Conservation (phyloP, 2,888 invertebrate species). For the Nomada ferruginata region DNA sequence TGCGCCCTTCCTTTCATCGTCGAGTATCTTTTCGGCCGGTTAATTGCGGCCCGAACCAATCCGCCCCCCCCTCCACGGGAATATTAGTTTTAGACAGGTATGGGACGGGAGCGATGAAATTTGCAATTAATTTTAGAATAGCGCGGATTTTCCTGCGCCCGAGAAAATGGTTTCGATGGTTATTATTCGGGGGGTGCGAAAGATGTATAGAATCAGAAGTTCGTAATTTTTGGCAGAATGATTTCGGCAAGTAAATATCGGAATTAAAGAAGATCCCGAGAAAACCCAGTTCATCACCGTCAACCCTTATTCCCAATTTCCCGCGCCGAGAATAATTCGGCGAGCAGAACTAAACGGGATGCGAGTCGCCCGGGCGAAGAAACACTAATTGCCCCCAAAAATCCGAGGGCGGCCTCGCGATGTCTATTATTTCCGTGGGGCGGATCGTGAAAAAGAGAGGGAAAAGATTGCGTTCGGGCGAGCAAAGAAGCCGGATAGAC, state of each 20-base stretch:
- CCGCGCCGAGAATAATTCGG: background rate
- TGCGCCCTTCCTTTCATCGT: constrained; percentile 48
- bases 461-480: constrained; percentile 51
- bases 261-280: too few relatives aligned
- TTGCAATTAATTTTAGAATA: background rate
- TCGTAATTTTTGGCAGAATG: too few relatives aligned
- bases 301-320: background rate
- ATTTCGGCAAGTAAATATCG: too few relatives aligned
- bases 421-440: constrained; percentile 39
- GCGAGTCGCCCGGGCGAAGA: background rate
- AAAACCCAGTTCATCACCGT: background rate
- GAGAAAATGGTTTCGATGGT: too few relatives aligned
- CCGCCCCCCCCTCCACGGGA: background rate
- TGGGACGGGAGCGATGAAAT: too few relatives aligned
- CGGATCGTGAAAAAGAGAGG: constrained; percentile 39
- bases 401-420: constrained; percentile 5
- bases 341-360: background rate
- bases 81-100: constrained; percentile 1
- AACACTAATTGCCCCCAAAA: constrained; percentile 31
- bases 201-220: too few relatives aligned
- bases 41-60: constrained; percentile 23
- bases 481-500: constrained; percentile 48
- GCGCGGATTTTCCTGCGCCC: too few relatives aligned
- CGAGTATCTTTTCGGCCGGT: constrained; percentile 38
- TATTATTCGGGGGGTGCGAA: too few relatives aligned